Evolutionary conservation across 2,888 invertebrate species (phyloP), one percentile per base, ranked within the genome.

Genomic region (Trachelus tabidus): DNA sequence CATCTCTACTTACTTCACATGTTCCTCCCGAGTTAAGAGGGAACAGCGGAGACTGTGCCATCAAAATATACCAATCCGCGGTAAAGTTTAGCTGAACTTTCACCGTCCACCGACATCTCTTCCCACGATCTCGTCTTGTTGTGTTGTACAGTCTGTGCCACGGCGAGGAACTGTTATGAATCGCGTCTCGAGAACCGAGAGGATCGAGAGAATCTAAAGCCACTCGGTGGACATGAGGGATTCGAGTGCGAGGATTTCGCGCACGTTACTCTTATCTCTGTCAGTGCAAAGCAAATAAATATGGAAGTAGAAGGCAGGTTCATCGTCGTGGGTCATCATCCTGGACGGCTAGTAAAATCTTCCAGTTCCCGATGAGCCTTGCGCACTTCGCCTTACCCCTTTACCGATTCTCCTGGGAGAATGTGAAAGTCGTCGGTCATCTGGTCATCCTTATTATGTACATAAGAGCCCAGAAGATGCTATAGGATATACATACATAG

Each of bases 341-440:
- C 40, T 40, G 40, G 6, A 40, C 15, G 6, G 40, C 15, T 40
- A 40, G 40, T 40, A 40, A 15, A 40, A 1, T 40, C 40, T 40
- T 40, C 15, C 40, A 40, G 31, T 30, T n/a, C 4, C 69, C 69
- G 69, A 69, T 69, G 12, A 33, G 30, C 33, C 69, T 69, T 30
- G 33, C 30, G 69, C 33, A 31, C 69, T 69, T 31, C 30, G 69
- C 31, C 4, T 31, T 31, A 30, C 69, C 30, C 69, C 69, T 33
- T 33, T 69, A 33, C 69, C 77, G 77, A 79, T 77, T 69, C 35
- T 75, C 77, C 78, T 75, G 81, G 81, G 82, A 81, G 82, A 85
- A 85, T 83, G 85, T 85, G 85, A 85, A 85, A 85, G 85, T 85
- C 79, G 76, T 73, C 81, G 84, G 84, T 85, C 84, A 85, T 84